Evolutionary conservation across 2,113 vertebrate species (phyloP), one percentile per base, ranked within the genome.

Genomic region (Notothenia coriiceps): DNA sequence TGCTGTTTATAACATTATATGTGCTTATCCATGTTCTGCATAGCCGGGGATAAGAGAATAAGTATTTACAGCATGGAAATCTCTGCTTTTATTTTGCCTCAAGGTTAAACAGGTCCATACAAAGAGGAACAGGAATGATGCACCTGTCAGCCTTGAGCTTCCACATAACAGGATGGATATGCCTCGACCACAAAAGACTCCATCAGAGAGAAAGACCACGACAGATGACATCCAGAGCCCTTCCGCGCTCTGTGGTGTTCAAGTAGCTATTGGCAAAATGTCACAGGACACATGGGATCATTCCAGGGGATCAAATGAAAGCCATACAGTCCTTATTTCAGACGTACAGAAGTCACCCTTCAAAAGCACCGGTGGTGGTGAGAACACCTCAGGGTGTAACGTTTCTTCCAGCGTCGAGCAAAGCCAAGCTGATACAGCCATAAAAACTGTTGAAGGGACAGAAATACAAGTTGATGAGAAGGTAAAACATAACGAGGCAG

Each of bases 41-140:
- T 82, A 76, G 75, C 56, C 40, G 33, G 83, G 87, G 91, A 90
- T 90, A 86, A 86, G 33, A 55, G 57, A 80, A 86, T 80, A 85
- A 54, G 83, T 90, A 87, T 90, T 92, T 92, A 89, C 86, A 88
- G 84, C 86, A 69, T 89, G 83, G 79, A 82, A 79, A 88, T 61
- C 70, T 91, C 29, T 90, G 85, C 70, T 86, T 89, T 78, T 84
- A 60, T 90, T 86, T 61, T 91, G 60, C 80, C 84, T 78, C 79
- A 90, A 92, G 89, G 90, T 92, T 83, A 87, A 87, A 63, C 90
- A 80, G 61, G 73, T 80, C 79, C 85, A 69, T 29, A 56, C 86
- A 88, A 85, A 79, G 87, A 92, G 57, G 68, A 86, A 76, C 51
- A 73, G 81, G 90, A 91, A 88, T 83, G 79, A 88, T 60, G 84